Conservation (phyloP, 2,888 invertebrate genomes). For the Cephus nigrinus region DNA sequence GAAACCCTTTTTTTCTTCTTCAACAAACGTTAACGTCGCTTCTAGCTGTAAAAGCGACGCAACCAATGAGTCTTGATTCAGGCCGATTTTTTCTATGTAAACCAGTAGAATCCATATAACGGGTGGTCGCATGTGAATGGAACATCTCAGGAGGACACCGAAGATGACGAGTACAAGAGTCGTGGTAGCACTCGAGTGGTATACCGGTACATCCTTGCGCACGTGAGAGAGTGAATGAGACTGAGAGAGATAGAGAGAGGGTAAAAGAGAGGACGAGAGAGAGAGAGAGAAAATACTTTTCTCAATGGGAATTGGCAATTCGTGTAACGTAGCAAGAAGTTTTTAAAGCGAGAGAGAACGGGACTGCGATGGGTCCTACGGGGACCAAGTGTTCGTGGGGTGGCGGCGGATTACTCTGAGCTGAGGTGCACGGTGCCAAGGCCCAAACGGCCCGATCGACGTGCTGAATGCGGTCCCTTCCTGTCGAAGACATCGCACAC, state of each 20-base stretch:
- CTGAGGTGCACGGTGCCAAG: conserved; percentile 3
- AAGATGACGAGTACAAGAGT: neutral
- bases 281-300: neutral
- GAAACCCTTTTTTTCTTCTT: neutral
- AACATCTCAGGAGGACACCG: neutral
- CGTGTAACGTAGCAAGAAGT: neutral
- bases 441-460: conserved; percentile 14
- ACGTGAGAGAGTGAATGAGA: neutral
- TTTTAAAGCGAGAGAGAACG: neutral
- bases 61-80: neutral
- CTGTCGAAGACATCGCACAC: neutral
- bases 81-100: neutral
- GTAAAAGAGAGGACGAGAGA: too few relatives aligned
- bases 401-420: conserved; percentile 14
- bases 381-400: conserved; percentile 21
- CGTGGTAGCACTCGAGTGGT: neutral
- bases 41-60: neutral
- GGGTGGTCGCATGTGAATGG: neutral
- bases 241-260: neutral
- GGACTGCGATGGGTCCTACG: neutral
- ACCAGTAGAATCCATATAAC: neutral
- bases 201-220: neutral
- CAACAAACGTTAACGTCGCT: neutral
- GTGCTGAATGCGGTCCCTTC: conserved; percentile 3
- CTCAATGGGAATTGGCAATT: neutral